Percentiles rank a stretch among this genome's conserved stretches.
These are phyloP conservation scores for Sepioteuthis lessoniana DNA, from an alignment of 2,888 invertebrate genomes.

Conservation along the genomic window DNA sequence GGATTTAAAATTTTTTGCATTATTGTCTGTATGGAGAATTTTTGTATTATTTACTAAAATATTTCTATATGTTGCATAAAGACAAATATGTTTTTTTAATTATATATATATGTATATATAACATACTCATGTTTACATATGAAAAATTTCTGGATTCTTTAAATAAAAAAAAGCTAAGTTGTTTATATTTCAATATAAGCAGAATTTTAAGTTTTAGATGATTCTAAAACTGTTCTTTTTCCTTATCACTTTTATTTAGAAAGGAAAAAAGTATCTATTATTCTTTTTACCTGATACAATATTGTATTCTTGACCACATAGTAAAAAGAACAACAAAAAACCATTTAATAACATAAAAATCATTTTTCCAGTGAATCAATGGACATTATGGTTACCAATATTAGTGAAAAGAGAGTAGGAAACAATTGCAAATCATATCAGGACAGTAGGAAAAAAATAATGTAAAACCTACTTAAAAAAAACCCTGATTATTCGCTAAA, in stretches of 20 bases:
- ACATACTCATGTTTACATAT: no score
- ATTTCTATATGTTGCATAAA: no score
- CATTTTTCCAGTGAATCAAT: neutral
- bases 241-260: neutral
- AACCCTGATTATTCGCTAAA: neutral
- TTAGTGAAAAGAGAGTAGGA: neutral
- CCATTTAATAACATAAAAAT: neutral
- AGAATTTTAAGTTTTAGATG: no score
- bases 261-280: neutral
- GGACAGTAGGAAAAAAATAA: neutral
- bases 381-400: neutral
- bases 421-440: neutral
- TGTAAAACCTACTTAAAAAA: neutral
- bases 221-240: no score
- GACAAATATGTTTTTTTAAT: no score
- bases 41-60: no score
- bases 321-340: neutral
- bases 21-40: no score
- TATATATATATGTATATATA: no score
- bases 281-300: neutral
- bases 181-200: no score
- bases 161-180: no score
- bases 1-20: no score
- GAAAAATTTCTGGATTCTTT: no score
- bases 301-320: neutral